These are phyloP conservation scores for Zaprionus bogoriensis DNA, from an alignment of 2,888 invertebrate species.

Conservation along the genomic window DNA sequence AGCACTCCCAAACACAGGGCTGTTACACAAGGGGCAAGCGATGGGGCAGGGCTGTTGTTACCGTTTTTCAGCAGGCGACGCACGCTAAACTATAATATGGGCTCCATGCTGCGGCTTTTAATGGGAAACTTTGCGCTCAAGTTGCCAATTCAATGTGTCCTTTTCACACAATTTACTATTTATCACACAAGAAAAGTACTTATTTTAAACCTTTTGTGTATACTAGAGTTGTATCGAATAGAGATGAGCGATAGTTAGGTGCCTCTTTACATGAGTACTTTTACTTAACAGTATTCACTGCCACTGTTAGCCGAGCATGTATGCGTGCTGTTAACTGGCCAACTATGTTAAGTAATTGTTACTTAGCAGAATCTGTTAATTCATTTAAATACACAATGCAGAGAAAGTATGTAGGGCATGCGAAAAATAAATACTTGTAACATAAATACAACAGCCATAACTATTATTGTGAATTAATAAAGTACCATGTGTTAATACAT, in stretches of 20 bases:
- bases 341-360: neutral
- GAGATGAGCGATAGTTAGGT: conserved; percentile 10
- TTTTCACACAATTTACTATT: conserved; percentile 40
- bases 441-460: no score
- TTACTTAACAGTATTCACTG: neutral
- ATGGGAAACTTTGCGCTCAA: conserved; percentile 30
- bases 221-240: conserved; percentile 58
- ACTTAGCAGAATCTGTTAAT: no score
- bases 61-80: conserved; percentile 68
- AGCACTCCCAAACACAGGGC: conserved; percentile 40
- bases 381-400: no score
- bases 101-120: conserved; percentile 44
- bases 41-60: conserved; percentile 66
- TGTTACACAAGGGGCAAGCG: conserved; percentile 66
- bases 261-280: neutral
- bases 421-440: no score
- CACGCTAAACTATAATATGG: conserved; percentile 58
- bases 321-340: neutral
- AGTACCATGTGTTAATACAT: no score
- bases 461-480: no score
- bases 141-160: conserved; percentile 38
- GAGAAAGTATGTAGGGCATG: no score
- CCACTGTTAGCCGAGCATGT: neutral
- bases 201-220: conserved; percentile 74
- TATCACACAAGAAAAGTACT: conserved; percentile 66